Base-by-base conservation (phyloP, 2,888 invertebrate genomes). In the Pristionchus fissidentatus region DNA sequence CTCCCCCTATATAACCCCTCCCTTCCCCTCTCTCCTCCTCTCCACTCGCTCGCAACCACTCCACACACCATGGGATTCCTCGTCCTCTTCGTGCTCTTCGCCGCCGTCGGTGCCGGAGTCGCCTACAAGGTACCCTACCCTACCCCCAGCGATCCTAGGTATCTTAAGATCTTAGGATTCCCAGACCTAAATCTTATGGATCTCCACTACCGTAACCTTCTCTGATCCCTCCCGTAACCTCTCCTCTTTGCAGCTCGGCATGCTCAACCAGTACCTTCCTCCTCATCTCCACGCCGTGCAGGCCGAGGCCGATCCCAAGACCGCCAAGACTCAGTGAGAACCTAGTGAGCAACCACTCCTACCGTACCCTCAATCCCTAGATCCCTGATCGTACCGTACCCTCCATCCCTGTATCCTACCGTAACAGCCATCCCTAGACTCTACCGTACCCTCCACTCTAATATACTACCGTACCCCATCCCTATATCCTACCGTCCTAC, bases 231-330 rank as follows among this genome's bases (percentile, higher is more conserved):
- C 10, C 49, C 49, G 13, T 49, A 49, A 49, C 19, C 49, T 49
- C 19, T 10, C 49, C 49, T 49, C 75, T 19, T 79, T 79, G 19
- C 79, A 79, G 79, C 26, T 79, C 1, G 57, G 57, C 38, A 55
- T 79, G 79, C 79, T 79, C 55, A 79, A 79, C 79, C 79, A 55
- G 79, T 79, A 79, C 22, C 79, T 79, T 5, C 79, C 79, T n/a
- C 79, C 79, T 10, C 38, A 79, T 38, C 38, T 57, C 19, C 79
- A 79, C 41, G 38, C 38, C 41, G 79, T 79, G 41, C 57, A 57
- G 32, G 79, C 38, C n/a, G 41, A 38, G 55, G 55, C 55, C 57
- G 38, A 38, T 15, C 35, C 79, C 79, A 57, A 38, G 41, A 79
- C 55, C 38, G 57, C 57, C 38, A 57, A 79, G 55, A 41, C 57